A percentile compares a stretch with the other conserved stretches of the same genome.
phyloP scores from a whole-genome alignment of 2,888 invertebrate genomes.

The Eretmocerus hayati region DNA sequence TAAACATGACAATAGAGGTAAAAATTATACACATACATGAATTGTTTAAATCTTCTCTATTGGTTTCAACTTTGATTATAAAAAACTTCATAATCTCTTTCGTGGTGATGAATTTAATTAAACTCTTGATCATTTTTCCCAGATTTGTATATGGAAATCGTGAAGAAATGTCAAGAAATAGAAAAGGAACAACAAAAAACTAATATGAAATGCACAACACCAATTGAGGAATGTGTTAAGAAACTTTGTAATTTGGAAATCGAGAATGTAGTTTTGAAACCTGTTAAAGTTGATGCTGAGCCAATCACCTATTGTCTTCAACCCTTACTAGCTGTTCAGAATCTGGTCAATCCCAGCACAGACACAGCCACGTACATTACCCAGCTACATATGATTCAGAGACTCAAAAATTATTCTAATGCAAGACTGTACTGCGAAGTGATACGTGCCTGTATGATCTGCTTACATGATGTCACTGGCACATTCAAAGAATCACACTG shows the following conservation, averaged over 20 bases:
- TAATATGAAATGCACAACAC: slow-evolving; percentile 52
- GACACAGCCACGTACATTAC: slow-evolving; percentile 74
- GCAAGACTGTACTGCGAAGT: slow-evolving; percentile 82
- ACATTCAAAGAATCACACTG: slow-evolving; percentile 82
- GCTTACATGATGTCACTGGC: slow-evolving; percentile 79
- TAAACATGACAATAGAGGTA: slow-evolving; percentile 71
- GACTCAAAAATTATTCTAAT: slow-evolving; percentile 74
- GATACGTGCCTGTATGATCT: slow-evolving; percentile 81
- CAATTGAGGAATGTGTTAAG: slow-evolving; percentile 56
- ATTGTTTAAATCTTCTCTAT: too few relatives aligned
- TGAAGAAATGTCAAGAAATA: slow-evolving; percentile 73
- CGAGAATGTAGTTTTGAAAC: slow-evolving; percentile 52
- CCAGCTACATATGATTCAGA: slow-evolving; percentile 76
- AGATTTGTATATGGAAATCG: slow-evolving; percentile 60
- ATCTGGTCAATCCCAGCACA: slow-evolving; percentile 76
- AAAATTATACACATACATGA: slow-evolving; percentile 26
- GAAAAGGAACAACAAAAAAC: slow-evolving; percentile 56
- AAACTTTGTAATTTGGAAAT: slow-evolving; percentile 58
- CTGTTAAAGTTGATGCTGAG: slow-evolving; percentile 52
- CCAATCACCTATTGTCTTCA: slow-evolving; percentile 69
- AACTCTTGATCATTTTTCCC: slow-evolving; percentile 24
- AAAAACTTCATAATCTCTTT: not conserved
- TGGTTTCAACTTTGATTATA: not conserved
- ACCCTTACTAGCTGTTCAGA: slow-evolving; percentile 76
- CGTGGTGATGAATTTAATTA: too few relatives aligned